Conservation (phyloP, 2,888 invertebrate species). For the Amitus sp. region DNA sequence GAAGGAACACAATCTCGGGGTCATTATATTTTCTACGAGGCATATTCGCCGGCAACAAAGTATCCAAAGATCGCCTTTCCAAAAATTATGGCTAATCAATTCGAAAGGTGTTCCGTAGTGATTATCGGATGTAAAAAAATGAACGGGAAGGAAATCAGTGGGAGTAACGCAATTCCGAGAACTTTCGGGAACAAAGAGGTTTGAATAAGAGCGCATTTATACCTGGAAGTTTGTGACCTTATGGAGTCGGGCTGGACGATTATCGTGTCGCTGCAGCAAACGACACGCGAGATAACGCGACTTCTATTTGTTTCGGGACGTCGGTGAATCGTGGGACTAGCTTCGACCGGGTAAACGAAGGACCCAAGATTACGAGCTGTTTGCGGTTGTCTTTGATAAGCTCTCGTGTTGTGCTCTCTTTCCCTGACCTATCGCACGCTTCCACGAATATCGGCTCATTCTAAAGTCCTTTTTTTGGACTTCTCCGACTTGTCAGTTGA, state of each 20-base stretch:
- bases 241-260: neutral
- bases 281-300: slow-evolving; percentile 4
- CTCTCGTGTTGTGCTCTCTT: neutral
- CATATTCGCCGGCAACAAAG: slow-evolving; percentile 38
- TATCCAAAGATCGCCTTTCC: slow-evolving; percentile 36
- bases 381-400: neutral
- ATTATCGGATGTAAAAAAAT: slow-evolving; percentile 26
- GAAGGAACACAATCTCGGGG: slow-evolving; percentile 36
- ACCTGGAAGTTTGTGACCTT: neutral
- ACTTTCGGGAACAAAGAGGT: slow-evolving; percentile 5
- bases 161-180: neutral
- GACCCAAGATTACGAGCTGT: slow-evolving; percentile 3
- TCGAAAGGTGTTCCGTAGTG: slow-evolving; percentile 37
- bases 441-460: neutral
- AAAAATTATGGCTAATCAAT: slow-evolving; percentile 40
- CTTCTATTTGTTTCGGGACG: slow-evolving; percentile 6
- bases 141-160: neutral
- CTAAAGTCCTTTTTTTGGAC: neutral
- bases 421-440: slow-evolving; percentile 5
- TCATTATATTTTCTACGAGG: slow-evolving; percentile 37
- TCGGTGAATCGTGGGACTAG: neutral
- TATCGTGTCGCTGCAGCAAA: neutral
- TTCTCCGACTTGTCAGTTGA: too few species aligned
- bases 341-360: neutral
- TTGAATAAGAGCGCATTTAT: neutral